Evolutionary conservation across 2,888 invertebrate genomes (phyloP).

Genomic region (Helicoverpa assulta): DNA sequence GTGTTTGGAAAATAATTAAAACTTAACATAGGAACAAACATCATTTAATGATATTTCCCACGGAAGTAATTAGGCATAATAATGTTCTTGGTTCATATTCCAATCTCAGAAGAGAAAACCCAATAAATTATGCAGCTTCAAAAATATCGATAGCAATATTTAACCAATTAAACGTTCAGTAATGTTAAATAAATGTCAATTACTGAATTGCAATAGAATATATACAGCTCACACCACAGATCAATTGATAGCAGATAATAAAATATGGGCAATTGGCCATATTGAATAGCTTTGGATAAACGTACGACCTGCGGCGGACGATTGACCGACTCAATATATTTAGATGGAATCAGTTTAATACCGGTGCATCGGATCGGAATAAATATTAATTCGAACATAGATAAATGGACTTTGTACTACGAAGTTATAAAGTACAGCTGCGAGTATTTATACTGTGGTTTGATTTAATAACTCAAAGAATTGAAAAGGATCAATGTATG

Average conservation of each 20-base stretch:
- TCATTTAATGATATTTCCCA: not conserved
- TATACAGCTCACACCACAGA: conserved; percentile 37
- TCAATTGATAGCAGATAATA: conserved; percentile 61
- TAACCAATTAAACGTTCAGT: conserved; percentile 27
- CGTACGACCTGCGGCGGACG: conserved; percentile 42
- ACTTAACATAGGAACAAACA: not conserved
- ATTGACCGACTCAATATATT: conserved; percentile 47
- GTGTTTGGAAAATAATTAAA: not conserved
- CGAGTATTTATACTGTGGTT: not conserved
- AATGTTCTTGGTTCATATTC: not conserved
- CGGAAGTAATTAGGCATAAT: not conserved
- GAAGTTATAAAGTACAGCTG: not conserved
- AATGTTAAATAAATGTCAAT: conserved; percentile 36
- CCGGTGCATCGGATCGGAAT: conserved; percentile 17
- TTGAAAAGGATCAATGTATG: not conserved
- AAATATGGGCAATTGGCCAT: conserved; percentile 41
- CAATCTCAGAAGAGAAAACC: conserved; percentile 5
- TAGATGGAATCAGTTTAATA: conserved; percentile 45
- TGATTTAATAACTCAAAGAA: not conserved
- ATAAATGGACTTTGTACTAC: conserved; percentile 3
- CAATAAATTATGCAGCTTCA: conserved; percentile 2
- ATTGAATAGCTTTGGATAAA: conserved; percentile 46
- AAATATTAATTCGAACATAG: conserved; percentile 31
- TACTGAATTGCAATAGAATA: conserved; percentile 42
- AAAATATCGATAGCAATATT: conserved; percentile 10